A percentile compares a stretch with the other conserved stretches of the same genome.
Conservation (phyloP, 2,888 invertebrate species). For the Ecliptopera silaceata region DNA sequence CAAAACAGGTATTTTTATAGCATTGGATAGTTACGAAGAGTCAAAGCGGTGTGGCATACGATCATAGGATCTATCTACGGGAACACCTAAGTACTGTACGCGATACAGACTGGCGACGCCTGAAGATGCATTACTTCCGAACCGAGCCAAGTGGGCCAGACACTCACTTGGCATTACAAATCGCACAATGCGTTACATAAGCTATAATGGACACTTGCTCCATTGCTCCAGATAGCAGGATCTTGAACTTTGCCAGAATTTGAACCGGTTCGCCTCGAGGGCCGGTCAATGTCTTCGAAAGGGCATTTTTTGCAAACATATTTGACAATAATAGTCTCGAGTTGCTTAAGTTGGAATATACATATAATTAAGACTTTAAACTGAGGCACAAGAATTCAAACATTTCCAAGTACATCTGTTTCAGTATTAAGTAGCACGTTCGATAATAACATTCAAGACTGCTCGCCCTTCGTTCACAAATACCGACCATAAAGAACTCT, state of each 20-base stretch:
- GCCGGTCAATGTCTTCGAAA: conserved; percentile 17
- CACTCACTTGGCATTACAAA: conserved; percentile 23
- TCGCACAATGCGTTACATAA: conserved; percentile 31
- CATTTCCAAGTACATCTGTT: background rate
- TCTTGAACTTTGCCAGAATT: conserved; percentile 28
- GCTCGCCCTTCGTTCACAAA: conserved; percentile 2
- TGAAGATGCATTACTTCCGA: conserved; percentile 22
- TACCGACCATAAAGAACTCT: background rate
- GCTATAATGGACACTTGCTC: conserved; percentile 25
- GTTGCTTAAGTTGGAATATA: background rate
- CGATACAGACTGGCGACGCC: conserved; percentile 9
- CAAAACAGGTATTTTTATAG: too few species aligned
- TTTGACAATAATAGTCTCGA: background rate
- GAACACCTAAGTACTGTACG: background rate
- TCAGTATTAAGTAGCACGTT: conserved; percentile 19
- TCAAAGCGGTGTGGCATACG: too few species aligned
- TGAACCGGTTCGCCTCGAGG: conserved; percentile 16
- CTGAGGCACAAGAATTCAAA: too few species aligned
- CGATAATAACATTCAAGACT: conserved; percentile 11
- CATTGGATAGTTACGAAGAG: too few species aligned
- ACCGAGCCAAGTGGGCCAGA: conserved; percentile 33
- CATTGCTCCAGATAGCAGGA: conserved; percentile 32
- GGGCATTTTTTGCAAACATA: conserved; percentile 5
- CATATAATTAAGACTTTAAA: background rate
- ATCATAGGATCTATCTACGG: too few species aligned